phyloP scores from a whole-genome alignment of 2,113 vertebrate species.

The Symphodus melops region DNA sequence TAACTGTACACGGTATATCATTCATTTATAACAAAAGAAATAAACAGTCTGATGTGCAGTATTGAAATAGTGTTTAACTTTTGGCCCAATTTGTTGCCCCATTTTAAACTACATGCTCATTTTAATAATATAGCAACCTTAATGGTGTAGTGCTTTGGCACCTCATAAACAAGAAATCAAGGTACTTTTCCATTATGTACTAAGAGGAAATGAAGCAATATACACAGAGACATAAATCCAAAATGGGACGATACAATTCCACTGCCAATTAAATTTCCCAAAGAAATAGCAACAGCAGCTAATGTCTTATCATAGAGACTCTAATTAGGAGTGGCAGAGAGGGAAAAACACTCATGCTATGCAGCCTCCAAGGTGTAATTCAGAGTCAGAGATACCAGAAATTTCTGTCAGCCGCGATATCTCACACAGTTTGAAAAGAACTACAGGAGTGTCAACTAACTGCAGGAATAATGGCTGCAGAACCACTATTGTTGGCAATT shows the following conservation, averaged over 20 bases:
- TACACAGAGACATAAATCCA: constrained; percentile 19
- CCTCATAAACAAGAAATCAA: not conserved
- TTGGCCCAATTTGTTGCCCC: constrained; percentile 6
- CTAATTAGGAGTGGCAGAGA: constrained; percentile 29
- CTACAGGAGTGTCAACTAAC: constrained; percentile 6
- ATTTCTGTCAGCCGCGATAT: constrained; percentile 18
- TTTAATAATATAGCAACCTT: not conserved
- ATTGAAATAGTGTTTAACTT: constrained; percentile 3
- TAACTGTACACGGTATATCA: not conserved
- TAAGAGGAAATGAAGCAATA: constrained; percentile 8
- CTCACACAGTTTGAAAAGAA: not conserved
- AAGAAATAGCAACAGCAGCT: constrained; percentile 17
- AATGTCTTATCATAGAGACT: constrained; percentile 15
- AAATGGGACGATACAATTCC: constrained; percentile 11
- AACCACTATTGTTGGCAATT: not conserved
- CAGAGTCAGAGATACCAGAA: constrained; percentile 11
- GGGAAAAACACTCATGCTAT: constrained; percentile 23
- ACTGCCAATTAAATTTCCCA: constrained; percentile 39
- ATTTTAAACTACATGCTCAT: constrained; percentile 2
- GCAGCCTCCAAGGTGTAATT: constrained; percentile 29
- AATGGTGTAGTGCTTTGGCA: not conserved
- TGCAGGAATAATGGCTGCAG: not conserved
- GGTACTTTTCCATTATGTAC: constrained; percentile 15
- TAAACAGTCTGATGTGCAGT: not conserved
- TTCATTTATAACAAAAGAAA: not conserved